Evolutionary conservation across 2,888 invertebrate species (phyloP).

Genomic region (Cephus spinipes): DNA sequence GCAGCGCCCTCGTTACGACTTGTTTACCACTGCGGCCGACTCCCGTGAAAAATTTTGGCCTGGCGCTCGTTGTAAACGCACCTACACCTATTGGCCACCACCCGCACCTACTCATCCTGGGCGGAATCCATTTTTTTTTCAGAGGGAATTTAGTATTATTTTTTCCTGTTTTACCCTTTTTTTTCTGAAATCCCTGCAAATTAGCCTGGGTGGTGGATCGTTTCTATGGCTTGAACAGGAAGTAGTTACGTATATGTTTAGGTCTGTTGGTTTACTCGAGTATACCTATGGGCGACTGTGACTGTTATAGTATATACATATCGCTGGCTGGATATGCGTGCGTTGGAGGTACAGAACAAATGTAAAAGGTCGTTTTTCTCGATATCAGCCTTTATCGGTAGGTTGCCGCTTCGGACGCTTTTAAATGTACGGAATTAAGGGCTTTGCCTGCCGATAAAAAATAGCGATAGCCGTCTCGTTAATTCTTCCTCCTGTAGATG

Average conservation of each 20-base stretch:
- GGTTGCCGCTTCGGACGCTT: too few species aligned
- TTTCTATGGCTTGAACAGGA: background rate
- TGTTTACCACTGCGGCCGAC: slow-evolving; percentile 1
- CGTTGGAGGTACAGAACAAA: too few species aligned
- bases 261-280: background rate
- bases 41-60: background rate
- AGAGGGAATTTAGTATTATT: background rate
- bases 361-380: too few species aligned
- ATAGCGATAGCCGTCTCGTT: too few species aligned
- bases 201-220: background rate
- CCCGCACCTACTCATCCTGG: background rate
- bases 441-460: too few species aligned
- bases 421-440: too few species aligned
- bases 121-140: background rate
- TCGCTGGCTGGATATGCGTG: too few species aligned
- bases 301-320: background rate
- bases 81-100: background rate
- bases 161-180: background rate
- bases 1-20: slow-evolving; percentile 6
- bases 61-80: background rate
- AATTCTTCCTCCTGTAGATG: too few species aligned
- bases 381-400: too few species aligned
- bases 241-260: background rate
- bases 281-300: background rate
- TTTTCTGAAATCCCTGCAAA: background rate